A percentile compares a stretch with the other conserved stretches of the same genome.
phyloP scores from a whole-genome alignment of 2,888 invertebrate genomes.

The Nemotelus nigrinus region DNA sequence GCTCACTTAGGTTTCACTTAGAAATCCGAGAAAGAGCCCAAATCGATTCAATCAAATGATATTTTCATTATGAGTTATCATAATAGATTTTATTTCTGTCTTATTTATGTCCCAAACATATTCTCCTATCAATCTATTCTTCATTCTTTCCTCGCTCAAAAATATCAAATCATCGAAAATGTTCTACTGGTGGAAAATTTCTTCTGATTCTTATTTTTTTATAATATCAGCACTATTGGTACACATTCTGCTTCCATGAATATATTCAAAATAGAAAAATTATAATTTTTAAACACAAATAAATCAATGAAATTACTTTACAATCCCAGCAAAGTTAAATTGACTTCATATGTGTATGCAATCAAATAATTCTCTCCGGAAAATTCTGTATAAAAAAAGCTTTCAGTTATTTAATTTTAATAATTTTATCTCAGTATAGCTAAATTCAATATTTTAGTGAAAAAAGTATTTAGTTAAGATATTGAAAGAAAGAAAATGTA shows the following conservation, averaged over 20 bases:
- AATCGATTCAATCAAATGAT: background rate
- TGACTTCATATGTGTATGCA: no score
- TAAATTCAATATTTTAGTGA: constrained; percentile 39
- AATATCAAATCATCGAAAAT: no score
- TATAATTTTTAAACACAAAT: no score
- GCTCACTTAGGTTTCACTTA: constrained; percentile 2
- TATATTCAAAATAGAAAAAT: no score
- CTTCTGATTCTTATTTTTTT: no score
- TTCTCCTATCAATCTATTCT: background rate
- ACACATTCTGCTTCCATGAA: no score
- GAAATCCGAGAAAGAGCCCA: constrained; percentile 7
- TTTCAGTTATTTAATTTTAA: constrained; percentile 16
- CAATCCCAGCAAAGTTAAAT: no score
- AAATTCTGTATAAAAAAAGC: no score
- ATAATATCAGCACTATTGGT: no score
- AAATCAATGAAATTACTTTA: no score
- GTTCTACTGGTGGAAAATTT: no score
- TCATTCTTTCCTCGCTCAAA: background rate
- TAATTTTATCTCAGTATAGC: constrained; percentile 37
- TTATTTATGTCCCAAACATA: background rate
- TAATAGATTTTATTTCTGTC: constrained; percentile 6
- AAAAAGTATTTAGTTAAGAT: constrained; percentile 25
- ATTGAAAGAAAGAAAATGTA: constrained; percentile 12
- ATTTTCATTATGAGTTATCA: constrained; percentile 2
- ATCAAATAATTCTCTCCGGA: no score